Conservation (phyloP, 2,888 invertebrate genomes). For the Andricus quercusramuli region DNA sequence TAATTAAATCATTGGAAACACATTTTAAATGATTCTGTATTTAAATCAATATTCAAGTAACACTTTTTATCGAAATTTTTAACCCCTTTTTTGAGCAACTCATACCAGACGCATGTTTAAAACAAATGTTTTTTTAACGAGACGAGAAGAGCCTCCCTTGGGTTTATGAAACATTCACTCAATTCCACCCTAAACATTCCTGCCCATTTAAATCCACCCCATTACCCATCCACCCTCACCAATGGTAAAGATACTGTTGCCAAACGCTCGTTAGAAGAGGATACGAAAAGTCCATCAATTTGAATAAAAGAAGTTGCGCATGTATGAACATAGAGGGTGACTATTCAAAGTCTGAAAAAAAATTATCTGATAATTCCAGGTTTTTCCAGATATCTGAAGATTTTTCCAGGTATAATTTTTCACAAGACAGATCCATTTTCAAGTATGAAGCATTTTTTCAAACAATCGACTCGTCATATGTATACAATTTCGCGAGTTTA, state of each 20-base stretch:
- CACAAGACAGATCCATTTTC: too few species aligned
- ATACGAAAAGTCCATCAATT: slow-evolving; percentile 18
- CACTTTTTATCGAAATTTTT: too few species aligned
- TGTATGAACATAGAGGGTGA: background rate
- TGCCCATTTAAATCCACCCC: slow-evolving; percentile 28
- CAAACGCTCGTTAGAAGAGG: slow-evolving; percentile 14
- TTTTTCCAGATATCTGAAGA: too few species aligned
- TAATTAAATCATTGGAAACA: background rate
- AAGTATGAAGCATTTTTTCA: too few species aligned
- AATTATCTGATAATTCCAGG: too few species aligned
- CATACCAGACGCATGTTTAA: too few species aligned
- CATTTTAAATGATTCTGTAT: background rate
- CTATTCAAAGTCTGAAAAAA: too few species aligned
- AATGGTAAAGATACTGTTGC: slow-evolving; percentile 17
- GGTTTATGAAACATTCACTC: slow-evolving; percentile 22
- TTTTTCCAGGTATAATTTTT: too few species aligned
- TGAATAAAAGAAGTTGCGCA: slow-evolving; percentile 4
- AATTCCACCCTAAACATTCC: slow-evolving; percentile 8
- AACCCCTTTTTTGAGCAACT: too few species aligned
- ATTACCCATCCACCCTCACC: slow-evolving; percentile 20
- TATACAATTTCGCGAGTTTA: too few species aligned
- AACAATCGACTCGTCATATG: too few species aligned
- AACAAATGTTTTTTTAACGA: too few species aligned
- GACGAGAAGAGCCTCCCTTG: background rate
- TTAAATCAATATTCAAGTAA: background rate